phyloP scores from a whole-genome alignment of 1,140 invertebrate species.

The Hylaeus anthracinus region DNA sequence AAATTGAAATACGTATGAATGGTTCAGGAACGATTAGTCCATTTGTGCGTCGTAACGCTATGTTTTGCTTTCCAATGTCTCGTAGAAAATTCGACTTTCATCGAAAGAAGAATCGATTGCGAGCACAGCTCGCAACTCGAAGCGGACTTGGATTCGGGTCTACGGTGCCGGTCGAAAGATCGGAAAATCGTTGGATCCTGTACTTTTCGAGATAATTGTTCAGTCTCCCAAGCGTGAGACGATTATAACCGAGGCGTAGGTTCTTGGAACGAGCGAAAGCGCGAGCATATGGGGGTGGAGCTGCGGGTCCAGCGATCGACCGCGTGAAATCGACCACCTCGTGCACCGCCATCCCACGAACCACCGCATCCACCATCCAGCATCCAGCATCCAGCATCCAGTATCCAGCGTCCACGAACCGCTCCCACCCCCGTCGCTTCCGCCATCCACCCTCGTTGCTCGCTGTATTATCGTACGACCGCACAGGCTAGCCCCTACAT shows the following conservation, averaged over 20 bases:
- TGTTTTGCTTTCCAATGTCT: too few relatives aligned
- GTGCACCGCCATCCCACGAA: conserved; percentile 54
- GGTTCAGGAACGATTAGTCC: not conserved
- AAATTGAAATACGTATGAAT: not conserved
- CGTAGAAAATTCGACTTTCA: not conserved
- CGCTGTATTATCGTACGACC: conserved; percentile 72
- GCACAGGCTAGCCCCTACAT: conserved; percentile 73
- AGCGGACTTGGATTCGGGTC: too few relatives aligned
- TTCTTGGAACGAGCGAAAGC: conserved; percentile 58
- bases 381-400: conserved; percentile 48
- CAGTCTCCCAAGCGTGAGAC: not conserved
- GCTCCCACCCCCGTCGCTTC: conserved; percentile 33
- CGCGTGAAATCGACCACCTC: conserved; percentile 69
- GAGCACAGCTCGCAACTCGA: too few relatives aligned
- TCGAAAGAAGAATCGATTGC: too few relatives aligned
- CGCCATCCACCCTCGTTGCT: conserved; percentile 54
- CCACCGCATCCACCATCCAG: conserved; percentile 28
- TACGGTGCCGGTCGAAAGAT: too few relatives aligned
- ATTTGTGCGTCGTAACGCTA: too few relatives aligned
- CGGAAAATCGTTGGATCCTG: not conserved
- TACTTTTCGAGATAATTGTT: not conserved
- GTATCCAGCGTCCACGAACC: conserved; percentile 39
- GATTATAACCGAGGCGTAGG: not conserved
- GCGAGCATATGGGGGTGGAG: conserved; percentile 60
- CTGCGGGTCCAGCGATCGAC: conserved; percentile 68